Base-by-base conservation (phyloP, 2,888 invertebrate genomes). In the Mythimna loreyi region DNA sequence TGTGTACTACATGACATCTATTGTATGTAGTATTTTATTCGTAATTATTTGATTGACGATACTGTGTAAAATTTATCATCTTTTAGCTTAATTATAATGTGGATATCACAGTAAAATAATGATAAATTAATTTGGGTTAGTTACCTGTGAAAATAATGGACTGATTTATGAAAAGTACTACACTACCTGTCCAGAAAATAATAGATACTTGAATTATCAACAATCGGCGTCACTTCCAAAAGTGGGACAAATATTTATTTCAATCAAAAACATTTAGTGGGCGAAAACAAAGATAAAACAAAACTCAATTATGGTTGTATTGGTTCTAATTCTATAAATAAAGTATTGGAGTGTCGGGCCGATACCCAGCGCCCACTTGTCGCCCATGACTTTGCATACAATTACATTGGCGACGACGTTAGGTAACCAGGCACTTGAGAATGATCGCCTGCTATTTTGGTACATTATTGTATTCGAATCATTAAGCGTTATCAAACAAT, bases 311-410 rank as follows among this genome's bases (percentile, higher is more conserved):
- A 67, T 72, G 50, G 36, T 52, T 57, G 19, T 72, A 53, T 66
- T 67, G 55, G 64, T 63, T 66, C 28, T 28, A 28, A 28, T 36
- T 36, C 84, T 82, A 79, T 74, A 82, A 78, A 82, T 84, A 80
- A 59, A 57, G 9, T 47, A 52, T 53, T 78, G 45, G 62, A 80
- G 73, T 75, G 67, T 56, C 19, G 21, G 45, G 56, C 71, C 57
- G 72, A 72, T 73, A 67, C 53, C 57, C 56, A 74, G 75, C 81
- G 73, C 75, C 81, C 80, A 81, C 81, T 83, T 80, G 82, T 79
- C 78, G 76, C 60, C 66, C 74, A 72, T 78, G 78, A 81, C 73
- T 80, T 67, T 56, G 63, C 75, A 71, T 73, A 64, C 56, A 67
- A 62, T 69, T 71, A 72, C 63, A 69, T 53, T 61, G 55, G 33